Evolutionary conservation across 2,797 vertebrate genomes (phyloP), one percentile per base, ranked within the genome.

Genomic region (Anguilla marmorata): DNA sequence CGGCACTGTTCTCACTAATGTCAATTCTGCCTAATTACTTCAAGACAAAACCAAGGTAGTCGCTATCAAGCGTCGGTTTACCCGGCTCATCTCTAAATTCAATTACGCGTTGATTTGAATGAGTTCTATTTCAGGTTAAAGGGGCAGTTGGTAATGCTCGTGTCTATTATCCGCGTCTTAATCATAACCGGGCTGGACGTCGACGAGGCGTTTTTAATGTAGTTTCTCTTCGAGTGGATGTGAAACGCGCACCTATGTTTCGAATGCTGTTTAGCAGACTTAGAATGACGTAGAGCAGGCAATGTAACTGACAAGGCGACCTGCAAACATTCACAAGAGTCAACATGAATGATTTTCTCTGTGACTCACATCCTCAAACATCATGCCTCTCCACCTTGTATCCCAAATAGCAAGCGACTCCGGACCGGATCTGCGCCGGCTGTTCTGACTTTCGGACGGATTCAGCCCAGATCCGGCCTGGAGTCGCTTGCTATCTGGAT

Each of bases 1-100:
- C 89, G 92, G 93, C 94, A 94, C 92, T 89, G 94, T 94, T 94
- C 94, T 96, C 95, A 95, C 95, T 97, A 96, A 96, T 96, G 95
- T 96, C 96, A 96, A 93, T 93, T 94, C 94, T 86, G 94, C 92
- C 92, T 96, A 96, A 96, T 97, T 96, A 96, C 96, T 95, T 96
- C 95, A 96, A 96, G 96, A 95, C 95, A 95, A 95, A 93, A 95
- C 95, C 94, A 95, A 96, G 95, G 95, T 96, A 93, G 95, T 95
- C 94, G 91, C 92, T 95, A 93, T 94, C 95, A 93, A 91, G 91
- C 94, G 95, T 96, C 96, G 94, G 95, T 95, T 94, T 74, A 93
- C 91, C 92, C 91, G 94, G 93, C 94, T 96, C 94, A 93, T 96
- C 93, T 92, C 92, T 92, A 94, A 96, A 96, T 96, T 96, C 96